These are phyloP conservation scores for Halocaridina rubra DNA, from an alignment of 2,888 invertebrate genomes.

Conservation along the genomic window DNA sequence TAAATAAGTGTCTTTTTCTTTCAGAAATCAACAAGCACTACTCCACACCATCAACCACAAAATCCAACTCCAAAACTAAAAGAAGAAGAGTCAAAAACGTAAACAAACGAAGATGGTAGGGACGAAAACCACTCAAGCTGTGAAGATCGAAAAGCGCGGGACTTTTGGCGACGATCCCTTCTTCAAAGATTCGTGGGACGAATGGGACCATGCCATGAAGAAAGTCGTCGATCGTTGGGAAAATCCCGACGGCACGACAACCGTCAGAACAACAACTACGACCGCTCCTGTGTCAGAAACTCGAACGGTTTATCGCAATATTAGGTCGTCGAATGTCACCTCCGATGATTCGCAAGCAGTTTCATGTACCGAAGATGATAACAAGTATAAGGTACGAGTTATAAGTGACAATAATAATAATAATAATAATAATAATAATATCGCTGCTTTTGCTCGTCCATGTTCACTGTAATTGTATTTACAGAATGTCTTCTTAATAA, in stretches of 20 bases:
- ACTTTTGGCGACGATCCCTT: slow-evolving; percentile 60
- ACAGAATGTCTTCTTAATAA: too few species aligned
- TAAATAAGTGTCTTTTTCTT: too few species aligned
- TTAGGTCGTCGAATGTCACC: slow-evolving; percentile 61
- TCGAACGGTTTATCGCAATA: slow-evolving; percentile 54
- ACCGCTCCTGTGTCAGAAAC: slow-evolving; percentile 44
- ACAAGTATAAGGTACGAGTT: slow-evolving; percentile 60
- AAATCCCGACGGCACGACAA: background rate
- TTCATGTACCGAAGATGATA: slow-evolving; percentile 63
- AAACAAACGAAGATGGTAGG: slow-evolving; percentile 37
- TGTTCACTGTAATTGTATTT: too few species aligned
- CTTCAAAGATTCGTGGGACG: slow-evolving; percentile 62
- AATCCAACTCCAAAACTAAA: too few species aligned
- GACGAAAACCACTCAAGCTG: slow-evolving; percentile 56
- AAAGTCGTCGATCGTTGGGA: slow-evolving; percentile 61
- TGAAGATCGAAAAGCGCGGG: slow-evolving; percentile 55
- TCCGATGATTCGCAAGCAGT: slow-evolving; percentile 63
- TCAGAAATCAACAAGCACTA: too few species aligned
- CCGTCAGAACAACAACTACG: slow-evolving; percentile 45
- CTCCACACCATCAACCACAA: too few species aligned
- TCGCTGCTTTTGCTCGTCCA: too few species aligned
- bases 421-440: too few species aligned
- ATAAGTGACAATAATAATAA: too few species aligned
- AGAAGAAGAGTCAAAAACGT: background rate
- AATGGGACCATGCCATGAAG: slow-evolving; percentile 63